These are phyloP conservation scores for Ceraclea dissimilis DNA, from an alignment of 2,888 invertebrate species.

Conservation along the genomic window DNA sequence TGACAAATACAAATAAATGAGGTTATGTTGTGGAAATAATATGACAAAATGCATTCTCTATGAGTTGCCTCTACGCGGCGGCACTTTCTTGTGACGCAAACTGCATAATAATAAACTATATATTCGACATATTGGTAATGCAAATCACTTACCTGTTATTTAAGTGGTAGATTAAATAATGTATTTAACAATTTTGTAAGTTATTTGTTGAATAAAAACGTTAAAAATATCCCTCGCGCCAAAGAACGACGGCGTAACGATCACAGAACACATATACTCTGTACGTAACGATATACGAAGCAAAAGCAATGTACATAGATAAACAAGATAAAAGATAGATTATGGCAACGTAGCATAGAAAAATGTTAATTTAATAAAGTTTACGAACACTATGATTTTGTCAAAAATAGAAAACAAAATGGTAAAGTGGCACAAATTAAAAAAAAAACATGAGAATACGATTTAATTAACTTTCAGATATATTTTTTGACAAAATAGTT, in stretches of 20 bases:
- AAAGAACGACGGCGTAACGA: slow-evolving; percentile 21
- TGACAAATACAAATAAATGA: slow-evolving; percentile 17
- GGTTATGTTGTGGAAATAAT: slow-evolving; percentile 21
- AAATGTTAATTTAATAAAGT: not conserved
- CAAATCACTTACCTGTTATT: slow-evolving; percentile 10
- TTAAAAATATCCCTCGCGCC: slow-evolving; percentile 18
- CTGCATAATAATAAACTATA: not conserved
- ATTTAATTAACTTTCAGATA: too few relatives aligned
- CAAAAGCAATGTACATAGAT: slow-evolving; percentile 19
- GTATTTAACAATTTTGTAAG: slow-evolving; percentile 5
- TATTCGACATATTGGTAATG: not conserved
- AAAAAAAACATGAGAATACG: too few relatives aligned
- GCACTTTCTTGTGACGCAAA: slow-evolving; percentile 10
- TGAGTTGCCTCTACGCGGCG: slow-evolving; percentile 13
- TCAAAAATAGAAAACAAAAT: too few relatives aligned
- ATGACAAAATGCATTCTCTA: slow-evolving; percentile 20
- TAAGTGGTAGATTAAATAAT: slow-evolving; percentile 3
- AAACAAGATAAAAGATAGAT: too few relatives aligned
- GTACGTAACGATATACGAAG: slow-evolving; percentile 9
- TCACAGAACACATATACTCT: too few relatives aligned
- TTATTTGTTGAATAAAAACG: slow-evolving; percentile 9
- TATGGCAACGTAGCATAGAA: not conserved
- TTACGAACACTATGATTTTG: not conserved
- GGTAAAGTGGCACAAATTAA: too few relatives aligned
- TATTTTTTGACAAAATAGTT: too few relatives aligned